Evolutionary conservation across 2,888 invertebrate genomes (phyloP).

Genomic region (Ectropis crepuscularia): DNA sequence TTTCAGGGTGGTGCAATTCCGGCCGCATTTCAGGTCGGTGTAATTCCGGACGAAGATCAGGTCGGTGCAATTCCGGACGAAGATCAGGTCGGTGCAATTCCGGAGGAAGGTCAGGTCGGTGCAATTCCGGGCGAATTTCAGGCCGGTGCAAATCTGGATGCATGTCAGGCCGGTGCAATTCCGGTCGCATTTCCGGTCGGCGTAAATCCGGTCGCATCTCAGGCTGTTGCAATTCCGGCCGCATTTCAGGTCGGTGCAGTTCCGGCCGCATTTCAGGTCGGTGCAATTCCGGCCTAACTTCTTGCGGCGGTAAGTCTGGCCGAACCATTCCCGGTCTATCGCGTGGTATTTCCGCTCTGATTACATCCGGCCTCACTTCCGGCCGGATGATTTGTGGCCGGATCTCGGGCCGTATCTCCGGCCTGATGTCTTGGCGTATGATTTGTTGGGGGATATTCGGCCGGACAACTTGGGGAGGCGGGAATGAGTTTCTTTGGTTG

Average conservation of each 20-base stretch:
- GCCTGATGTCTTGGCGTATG: slow-evolving; percentile 29
- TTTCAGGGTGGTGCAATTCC: slow-evolving; percentile 29
- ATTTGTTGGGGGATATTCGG: slow-evolving; percentile 48
- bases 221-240: slow-evolving; percentile 29
- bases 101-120: slow-evolving; percentile 41
- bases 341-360: slow-evolving; percentile 39
- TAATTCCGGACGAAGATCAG: slow-evolving; percentile 40
- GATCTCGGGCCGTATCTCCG: slow-evolving; percentile 36
- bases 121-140: slow-evolving; percentile 39
- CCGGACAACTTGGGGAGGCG: slow-evolving; percentile 50
- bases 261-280: slow-evolving; percentile 46
- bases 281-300: slow-evolving; percentile 31
- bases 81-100: slow-evolving; percentile 34
- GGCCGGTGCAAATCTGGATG: slow-evolving; percentile 23
- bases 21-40: slow-evolving; percentile 29
- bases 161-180: slow-evolving; percentile 36
- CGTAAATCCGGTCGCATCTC: slow-evolving; percentile 36
- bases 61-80: slow-evolving; percentile 35
- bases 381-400: neutral
- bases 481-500: slow-evolving; percentile 62
- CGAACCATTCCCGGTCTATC: slow-evolving; percentile 35
- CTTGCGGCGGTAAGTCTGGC: slow-evolving; percentile 45
- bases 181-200: slow-evolving; percentile 34
- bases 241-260: slow-evolving; percentile 26
- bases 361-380: slow-evolving; percentile 28